Conservation (phyloP, 2,797 vertebrate species). For the Emys orbicularis region DNA sequence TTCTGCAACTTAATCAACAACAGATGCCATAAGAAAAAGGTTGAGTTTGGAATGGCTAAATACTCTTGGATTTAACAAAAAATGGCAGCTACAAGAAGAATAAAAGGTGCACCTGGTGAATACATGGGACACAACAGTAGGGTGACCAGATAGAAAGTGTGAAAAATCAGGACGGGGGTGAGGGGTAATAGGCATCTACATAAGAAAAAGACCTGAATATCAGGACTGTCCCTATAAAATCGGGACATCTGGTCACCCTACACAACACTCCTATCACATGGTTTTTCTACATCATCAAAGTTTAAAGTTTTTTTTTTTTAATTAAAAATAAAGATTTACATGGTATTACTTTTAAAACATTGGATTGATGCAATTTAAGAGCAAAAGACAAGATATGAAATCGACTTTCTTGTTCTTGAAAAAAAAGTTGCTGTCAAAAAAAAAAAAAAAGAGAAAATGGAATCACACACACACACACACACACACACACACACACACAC, state of each 20-base stretch:
- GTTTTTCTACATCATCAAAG: not conserved
- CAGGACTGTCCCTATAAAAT: too few relatives aligned
- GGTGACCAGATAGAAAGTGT: too few relatives aligned
- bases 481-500: not conserved
- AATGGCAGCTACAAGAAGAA: not conserved
- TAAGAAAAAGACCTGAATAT: too few relatives aligned
- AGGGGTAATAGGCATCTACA: too few relatives aligned
- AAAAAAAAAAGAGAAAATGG: not conserved
- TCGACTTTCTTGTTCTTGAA: not conserved
- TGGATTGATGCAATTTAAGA: not conserved
- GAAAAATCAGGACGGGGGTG: too few relatives aligned
- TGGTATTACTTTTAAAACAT: not conserved
- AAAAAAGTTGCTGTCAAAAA: not conserved
- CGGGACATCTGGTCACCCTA: too few relatives aligned
- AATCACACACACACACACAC: not conserved
- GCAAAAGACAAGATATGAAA: not conserved
- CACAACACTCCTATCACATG: not conserved
- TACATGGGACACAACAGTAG: conserved; percentile 19
- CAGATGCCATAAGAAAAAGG: not conserved
- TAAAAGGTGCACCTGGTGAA: not conserved
- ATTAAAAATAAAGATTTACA: not conserved
- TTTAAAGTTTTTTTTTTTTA: not conserved
- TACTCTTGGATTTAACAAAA: not conserved
- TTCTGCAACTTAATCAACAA: not conserved
- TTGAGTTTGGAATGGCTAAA: not conserved